phyloP scores from a whole-genome alignment of 2,797 vertebrate genomes.

The Eidolon dupreanum region DNA sequence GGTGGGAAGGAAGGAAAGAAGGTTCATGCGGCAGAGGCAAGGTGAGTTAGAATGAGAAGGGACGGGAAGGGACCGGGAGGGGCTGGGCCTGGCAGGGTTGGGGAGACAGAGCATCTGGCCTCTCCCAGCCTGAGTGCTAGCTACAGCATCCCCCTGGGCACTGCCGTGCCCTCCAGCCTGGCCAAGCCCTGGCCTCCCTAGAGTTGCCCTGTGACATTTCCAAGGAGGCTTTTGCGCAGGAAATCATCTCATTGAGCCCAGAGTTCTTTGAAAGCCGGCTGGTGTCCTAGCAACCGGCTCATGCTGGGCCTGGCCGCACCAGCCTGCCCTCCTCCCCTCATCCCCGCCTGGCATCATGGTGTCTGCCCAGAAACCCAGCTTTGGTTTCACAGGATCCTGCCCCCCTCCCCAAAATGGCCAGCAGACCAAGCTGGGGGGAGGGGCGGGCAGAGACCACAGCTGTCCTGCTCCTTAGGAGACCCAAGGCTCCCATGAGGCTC shows the following conservation, averaged over 20 bases:
- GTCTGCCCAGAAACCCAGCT: not conserved
- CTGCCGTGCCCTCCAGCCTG: not conserved
- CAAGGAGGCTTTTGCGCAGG: constrained; percentile 79
- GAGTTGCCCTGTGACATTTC: constrained; percentile 85
- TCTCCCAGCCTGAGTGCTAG: not conserved
- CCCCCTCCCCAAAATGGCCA: rapidly evolving
- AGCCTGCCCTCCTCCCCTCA: constrained; percentile 1
- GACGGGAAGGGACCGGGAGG: rapidly evolving
- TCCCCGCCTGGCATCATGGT: rapidly evolving
- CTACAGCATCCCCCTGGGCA: not conserved
- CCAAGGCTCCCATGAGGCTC: not conserved
- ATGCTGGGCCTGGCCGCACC: constrained; percentile 55
- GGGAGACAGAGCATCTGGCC: not conserved
- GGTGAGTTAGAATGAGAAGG: not conserved
- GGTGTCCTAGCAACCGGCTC: constrained; percentile 84
- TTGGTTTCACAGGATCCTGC: not conserved
- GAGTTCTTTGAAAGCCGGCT: constrained; percentile 78
- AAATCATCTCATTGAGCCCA: constrained; percentile 76
- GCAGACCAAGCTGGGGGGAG: not conserved
- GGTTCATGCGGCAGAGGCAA: not conserved
- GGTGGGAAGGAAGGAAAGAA: not conserved
- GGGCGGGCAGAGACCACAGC: not conserved
- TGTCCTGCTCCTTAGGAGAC: not conserved
- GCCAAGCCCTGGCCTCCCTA: constrained; percentile 45
- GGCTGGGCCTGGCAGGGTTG: not conserved